phyloP scores from a whole-genome alignment of 2,888 invertebrate genomes.

The Lepetodrilus schrolli region DNA sequence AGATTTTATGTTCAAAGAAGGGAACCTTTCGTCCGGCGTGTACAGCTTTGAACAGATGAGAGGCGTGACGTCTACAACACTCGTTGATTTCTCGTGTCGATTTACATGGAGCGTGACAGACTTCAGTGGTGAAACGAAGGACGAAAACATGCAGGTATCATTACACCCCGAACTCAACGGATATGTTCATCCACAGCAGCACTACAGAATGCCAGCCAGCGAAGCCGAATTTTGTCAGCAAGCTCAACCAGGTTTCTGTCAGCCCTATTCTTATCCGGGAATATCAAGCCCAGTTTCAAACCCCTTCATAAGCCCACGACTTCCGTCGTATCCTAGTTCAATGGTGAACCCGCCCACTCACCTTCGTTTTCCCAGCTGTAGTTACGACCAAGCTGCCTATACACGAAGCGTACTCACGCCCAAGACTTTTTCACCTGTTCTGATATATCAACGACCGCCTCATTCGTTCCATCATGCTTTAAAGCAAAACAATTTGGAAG shows the following conservation, averaged over 20 bases:
- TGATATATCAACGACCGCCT: constrained; percentile 34
- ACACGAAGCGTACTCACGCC: background rate
- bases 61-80: constrained; percentile 33
- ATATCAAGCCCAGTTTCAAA: background rate
- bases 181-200: no score
- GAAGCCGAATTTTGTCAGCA: background rate
- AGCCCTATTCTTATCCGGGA: background rate
- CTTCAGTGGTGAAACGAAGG: background rate
- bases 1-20: constrained; percentile 18
- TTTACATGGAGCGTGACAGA: constrained; percentile 30
- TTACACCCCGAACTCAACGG: background rate
- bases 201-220: no score
- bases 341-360: background rate
- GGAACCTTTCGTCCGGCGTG: constrained; percentile 6
- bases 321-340: background rate
- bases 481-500: no score
- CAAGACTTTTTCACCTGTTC: constrained; percentile 36
- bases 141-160: background rate
- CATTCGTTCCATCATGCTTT: no score
- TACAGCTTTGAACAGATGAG: constrained; percentile 31
- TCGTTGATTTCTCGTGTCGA: constrained; percentile 34
- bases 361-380: background rate
- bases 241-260: background rate
- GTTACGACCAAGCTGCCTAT: background rate
- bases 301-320: no score